Conservation (phyloP, 2,888 invertebrate species). For the Gari tellinella region DNA sequence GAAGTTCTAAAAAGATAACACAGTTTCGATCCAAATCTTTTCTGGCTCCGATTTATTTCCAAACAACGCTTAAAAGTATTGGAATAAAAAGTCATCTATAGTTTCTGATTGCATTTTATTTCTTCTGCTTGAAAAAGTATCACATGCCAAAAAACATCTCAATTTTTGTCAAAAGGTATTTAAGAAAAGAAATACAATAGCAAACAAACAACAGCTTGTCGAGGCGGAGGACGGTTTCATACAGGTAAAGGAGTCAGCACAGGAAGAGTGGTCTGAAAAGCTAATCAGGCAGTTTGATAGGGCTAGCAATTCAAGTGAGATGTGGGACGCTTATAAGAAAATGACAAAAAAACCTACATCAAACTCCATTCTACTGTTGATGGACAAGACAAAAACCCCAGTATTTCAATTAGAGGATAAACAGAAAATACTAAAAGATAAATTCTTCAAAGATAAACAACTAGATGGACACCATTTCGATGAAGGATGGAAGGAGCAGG, state of each 20-base stretch:
- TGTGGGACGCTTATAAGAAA: conserved; percentile 16
- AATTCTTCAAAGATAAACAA: conserved; percentile 5
- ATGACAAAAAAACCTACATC: background rate
- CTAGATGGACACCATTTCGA: background rate
- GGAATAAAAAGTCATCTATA: too few species aligned
- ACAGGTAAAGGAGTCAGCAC: conserved; percentile 1
- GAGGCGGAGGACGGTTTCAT: conserved; percentile 4
- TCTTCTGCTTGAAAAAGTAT: conserved; percentile 6
- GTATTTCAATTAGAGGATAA: conserved; percentile 4
- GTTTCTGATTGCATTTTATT: conserved; percentile 16
- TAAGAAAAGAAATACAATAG: conserved; percentile 6
- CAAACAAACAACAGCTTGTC: background rate
- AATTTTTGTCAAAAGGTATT: background rate
- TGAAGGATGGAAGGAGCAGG: background rate
- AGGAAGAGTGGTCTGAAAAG: conserved; percentile 7
- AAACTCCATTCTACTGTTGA: conserved; percentile 6
- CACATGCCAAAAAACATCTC: conserved; percentile 3
- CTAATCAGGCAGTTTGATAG: conserved; percentile 8
- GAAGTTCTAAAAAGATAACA: too few species aligned
- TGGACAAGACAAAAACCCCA: background rate
- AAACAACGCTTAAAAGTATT: too few species aligned
- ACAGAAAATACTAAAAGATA: conserved; percentile 3
- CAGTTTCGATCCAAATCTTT: too few species aligned
- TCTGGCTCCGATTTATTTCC: too few species aligned
- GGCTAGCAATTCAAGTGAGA: conserved; percentile 5